phyloP scores from a whole-genome alignment of 1,140 invertebrate species.

The Octopus sinensis region DNA sequence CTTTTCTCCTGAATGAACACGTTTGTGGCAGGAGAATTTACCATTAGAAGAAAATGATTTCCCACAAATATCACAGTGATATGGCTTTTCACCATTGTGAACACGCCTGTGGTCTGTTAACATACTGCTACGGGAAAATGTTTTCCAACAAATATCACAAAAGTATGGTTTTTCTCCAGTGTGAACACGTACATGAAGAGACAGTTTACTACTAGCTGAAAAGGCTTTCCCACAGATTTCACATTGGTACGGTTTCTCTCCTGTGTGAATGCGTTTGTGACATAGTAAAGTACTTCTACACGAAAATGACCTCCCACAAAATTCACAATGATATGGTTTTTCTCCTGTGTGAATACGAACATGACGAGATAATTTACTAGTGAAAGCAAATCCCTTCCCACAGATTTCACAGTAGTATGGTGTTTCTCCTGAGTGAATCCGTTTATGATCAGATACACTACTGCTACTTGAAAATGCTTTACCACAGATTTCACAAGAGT shows the following conservation, averaged over 20 bases:
- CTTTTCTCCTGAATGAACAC: background rate
- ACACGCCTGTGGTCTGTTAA: conserved; percentile 12
- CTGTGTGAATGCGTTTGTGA: conserved; percentile 21
- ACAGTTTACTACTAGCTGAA: background rate
- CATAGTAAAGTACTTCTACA: background rate
- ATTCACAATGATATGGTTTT: conserved; percentile 20
- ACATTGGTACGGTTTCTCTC: conserved; percentile 24
- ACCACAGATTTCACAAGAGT: conserved; percentile 40
- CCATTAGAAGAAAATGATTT: conserved; percentile 6
- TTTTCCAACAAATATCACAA: conserved; percentile 20
- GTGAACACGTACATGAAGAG: conserved; percentile 16
- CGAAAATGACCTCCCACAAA: conserved; percentile 14
- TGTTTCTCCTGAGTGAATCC: conserved; percentile 56
- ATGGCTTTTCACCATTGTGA: conserved; percentile 20
- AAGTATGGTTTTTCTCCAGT: conserved; percentile 15
- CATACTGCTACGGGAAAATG: background rate
- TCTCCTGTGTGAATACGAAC: conserved; percentile 38
- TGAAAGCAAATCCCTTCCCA: conserved; percentile 54
- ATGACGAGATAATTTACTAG: conserved; percentile 52
- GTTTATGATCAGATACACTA: conserved; percentile 35
- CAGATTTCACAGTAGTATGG: conserved; percentile 53
- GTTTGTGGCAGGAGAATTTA: background rate
- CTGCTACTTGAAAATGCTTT: conserved; percentile 51
- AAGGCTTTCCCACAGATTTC: conserved; percentile 19
- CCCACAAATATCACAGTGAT: conserved; percentile 19